Evolutionary conservation across 2,888 invertebrate genomes (phyloP).

Genomic region (Microdon myrmicae): DNA sequence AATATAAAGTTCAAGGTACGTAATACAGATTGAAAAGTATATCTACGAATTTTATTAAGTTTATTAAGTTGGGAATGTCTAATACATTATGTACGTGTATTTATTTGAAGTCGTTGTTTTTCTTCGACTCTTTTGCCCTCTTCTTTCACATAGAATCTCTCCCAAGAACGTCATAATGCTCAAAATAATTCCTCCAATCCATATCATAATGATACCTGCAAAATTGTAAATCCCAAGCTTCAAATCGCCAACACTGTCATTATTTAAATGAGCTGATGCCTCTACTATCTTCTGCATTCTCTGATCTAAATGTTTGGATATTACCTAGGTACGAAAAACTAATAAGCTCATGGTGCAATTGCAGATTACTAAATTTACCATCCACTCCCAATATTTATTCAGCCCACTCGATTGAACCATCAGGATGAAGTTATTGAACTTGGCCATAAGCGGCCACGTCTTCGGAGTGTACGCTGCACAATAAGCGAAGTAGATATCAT

Average conservation of each 20-base stretch:
- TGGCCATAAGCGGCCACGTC: constrained; percentile 71
- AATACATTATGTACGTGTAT: too few species aligned
- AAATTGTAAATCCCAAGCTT: constrained; percentile 61
- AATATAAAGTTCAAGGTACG: too few species aligned
- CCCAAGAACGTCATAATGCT: constrained; percentile 54
- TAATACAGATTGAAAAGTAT: too few species aligned
- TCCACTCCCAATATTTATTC: constrained; percentile 73
- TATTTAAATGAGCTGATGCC: constrained; percentile 54
- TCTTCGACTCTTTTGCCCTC: neutral
- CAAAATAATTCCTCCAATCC: constrained; percentile 57
- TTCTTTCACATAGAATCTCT: constrained; percentile 41
- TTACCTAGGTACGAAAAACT: constrained; percentile 26
- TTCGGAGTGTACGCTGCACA: constrained; percentile 74
- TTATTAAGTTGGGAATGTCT: too few species aligned
- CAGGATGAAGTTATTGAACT: constrained; percentile 70
- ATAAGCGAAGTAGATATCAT: constrained; percentile 76
- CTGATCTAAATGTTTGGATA: constrained; percentile 57
- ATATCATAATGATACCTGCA: constrained; percentile 61
- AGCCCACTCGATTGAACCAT: constrained; percentile 73
- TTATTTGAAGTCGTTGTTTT: constrained; percentile 19
- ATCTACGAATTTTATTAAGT: too few species aligned
- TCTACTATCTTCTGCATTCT: constrained; percentile 60
- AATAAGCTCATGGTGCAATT: neutral
- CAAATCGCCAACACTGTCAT: constrained; percentile 56
- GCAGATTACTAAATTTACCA: constrained; percentile 43